Percentiles rank a stretch among this genome's conserved stretches.
phyloP scores from a whole-genome alignment of 2,797 vertebrate genomes.

The Esox masquinongy region DNA sequence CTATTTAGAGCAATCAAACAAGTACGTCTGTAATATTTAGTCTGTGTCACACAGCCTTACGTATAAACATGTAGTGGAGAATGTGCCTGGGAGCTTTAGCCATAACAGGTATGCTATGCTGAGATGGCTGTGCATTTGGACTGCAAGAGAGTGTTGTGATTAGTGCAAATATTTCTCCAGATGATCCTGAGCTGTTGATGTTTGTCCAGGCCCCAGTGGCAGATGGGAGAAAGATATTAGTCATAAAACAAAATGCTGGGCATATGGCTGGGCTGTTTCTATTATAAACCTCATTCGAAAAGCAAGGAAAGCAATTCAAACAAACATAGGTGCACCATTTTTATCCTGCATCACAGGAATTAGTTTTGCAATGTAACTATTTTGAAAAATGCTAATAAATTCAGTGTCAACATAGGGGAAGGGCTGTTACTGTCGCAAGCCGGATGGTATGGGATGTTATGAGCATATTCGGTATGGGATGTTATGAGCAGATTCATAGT shows the following conservation, averaged over 20 bases:
- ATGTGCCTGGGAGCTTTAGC: constrained; percentile 9
- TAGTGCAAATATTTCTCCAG: constrained; percentile 39
- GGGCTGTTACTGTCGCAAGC: no score
- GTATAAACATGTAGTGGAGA: not conserved
- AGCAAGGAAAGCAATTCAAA: constrained; percentile 33
- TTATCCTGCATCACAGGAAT: no score
- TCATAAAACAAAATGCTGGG: constrained; percentile 29
- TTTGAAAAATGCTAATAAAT: no score
- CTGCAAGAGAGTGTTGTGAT: constrained; percentile 35
- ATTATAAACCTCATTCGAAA: constrained; percentile 27
- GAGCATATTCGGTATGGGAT: no score
- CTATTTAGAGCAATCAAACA: not conserved
- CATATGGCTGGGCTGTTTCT: constrained; percentile 1
- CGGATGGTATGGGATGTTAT: no score
- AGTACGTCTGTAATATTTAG: constrained; percentile 11
- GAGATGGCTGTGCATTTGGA: constrained; percentile 14
- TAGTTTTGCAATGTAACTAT: no score
- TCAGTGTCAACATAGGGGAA: no score
- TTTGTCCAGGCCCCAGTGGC: constrained; percentile 26
- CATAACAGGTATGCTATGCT: constrained; percentile 22
- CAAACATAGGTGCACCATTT: not conserved
- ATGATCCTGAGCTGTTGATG: constrained; percentile 31
- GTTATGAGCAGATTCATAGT: no score
- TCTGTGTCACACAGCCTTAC: not conserved
- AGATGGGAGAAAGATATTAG: constrained; percentile 41